Evolutionary conservation across 2,113 vertebrate genomes (phyloP).

Genomic region (Upupa epops): DNA sequence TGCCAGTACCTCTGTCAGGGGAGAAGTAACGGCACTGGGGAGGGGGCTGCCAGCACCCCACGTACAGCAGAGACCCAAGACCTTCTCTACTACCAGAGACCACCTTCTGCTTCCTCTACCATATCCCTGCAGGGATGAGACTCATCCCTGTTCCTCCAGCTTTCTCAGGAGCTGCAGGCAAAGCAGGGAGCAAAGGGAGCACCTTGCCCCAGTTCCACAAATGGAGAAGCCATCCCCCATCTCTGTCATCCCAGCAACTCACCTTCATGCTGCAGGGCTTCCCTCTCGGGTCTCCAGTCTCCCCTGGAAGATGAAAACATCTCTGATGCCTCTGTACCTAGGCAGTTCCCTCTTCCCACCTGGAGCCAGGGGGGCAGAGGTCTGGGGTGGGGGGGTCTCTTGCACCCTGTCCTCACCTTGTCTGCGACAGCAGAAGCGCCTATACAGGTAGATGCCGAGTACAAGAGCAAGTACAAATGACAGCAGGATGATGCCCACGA

Average conservation of each 20-base stretch:
- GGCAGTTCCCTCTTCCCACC: not conserved
- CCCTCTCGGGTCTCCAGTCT: not conserved
- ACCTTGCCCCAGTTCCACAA: not conserved
- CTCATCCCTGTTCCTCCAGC: not conserved
- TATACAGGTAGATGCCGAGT: fast-evolving
- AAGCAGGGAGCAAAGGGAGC: not conserved
- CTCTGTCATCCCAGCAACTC: not conserved
- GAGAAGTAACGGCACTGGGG: fast-evolving
- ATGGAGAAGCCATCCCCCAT: not conserved
- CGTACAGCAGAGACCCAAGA: not conserved
- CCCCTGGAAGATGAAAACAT: not conserved
- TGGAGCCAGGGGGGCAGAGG: not conserved
- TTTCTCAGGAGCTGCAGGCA: not conserved
- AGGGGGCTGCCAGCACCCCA: not conserved
- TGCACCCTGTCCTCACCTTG: not conserved
- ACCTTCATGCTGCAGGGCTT: not conserved
- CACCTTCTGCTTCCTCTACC: not conserved
- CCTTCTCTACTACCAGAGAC: not conserved
- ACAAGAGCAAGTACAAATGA: fast-evolving
- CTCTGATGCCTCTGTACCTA: not conserved
- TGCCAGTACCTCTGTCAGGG: not conserved
- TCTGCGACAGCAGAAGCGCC: fast-evolving
- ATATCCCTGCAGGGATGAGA: not conserved
- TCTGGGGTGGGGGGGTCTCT: not conserved
- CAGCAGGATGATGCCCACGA: fast-evolving